Conservation (phyloP, 2,797 vertebrate species). For the Smutsia temminckii region DNA sequence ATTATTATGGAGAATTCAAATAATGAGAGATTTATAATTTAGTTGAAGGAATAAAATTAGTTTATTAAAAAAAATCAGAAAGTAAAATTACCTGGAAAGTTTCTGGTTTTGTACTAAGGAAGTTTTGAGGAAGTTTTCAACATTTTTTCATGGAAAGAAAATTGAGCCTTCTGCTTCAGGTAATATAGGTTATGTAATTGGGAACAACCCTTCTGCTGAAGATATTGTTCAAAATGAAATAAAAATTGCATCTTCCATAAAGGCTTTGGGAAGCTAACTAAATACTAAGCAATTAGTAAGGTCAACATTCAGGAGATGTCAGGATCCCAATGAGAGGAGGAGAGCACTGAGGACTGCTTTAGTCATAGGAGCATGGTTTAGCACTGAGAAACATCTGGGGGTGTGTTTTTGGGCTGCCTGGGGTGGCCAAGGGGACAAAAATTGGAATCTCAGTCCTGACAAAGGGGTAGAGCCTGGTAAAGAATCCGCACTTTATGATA, state of each 20-base stretch:
- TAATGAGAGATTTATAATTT: not conserved
- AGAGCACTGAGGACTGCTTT: not conserved
- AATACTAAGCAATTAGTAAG: not conserved
- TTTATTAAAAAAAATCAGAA: not conserved
- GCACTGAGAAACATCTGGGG: not conserved
- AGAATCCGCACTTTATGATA: not conserved
- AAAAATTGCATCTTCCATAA: not conserved
- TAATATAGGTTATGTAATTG: not conserved
- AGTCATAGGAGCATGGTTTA: not conserved
- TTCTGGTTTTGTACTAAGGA: not conserved
- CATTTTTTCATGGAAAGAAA: constrained; percentile 21
- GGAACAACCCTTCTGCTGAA: not conserved
- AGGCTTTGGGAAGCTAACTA: not conserved
- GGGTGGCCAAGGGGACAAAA: not conserved
- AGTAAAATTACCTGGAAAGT: not conserved
- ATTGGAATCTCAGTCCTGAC: not conserved
- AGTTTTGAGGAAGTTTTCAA: not conserved
- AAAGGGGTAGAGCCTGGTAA: not conserved
- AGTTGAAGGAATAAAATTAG: not conserved
- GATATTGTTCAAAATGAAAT: not conserved
- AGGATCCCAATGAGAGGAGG: not conserved
- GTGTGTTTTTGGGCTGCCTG: not conserved
- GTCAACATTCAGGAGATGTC: not conserved
- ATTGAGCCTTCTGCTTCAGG: not conserved
- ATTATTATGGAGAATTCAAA: not conserved